Evolutionary conservation across 23 tunicate genomes (phyloP), one percentile per base, ranked within the genome.

Genomic region (Trididemnum clinides): DNA sequence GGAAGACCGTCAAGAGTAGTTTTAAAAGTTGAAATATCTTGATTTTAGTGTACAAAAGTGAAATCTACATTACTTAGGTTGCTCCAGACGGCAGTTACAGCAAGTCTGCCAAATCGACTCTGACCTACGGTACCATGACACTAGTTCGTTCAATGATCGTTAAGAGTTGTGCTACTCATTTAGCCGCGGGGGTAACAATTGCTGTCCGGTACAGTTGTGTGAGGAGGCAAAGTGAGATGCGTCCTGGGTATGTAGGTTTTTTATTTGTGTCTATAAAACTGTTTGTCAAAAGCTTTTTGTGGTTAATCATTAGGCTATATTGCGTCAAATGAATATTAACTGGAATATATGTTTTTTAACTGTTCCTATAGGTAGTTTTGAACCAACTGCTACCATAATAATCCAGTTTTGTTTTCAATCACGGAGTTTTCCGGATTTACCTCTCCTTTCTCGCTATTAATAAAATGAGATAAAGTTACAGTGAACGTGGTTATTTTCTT

Each of bases 81-180:
- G 57, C 84, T 0, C 74, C 86, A 12, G 82, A 86, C 50, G 95
- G 95, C 4, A 86, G 75, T 2, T 90, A 90, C 72, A 39, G 59
- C 34, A 80, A 80, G 49, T 76, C 95, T 28, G 80, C 90, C n/a
- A 76, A 51, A 1, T 20, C 81, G 20, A 80, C 5, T 5, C 81
- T 90, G 23, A 86, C 90, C 2, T 90, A 90, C 30, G 95, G 95
- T 33, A 90, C 95, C n/a, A 90, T 90, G 95, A 90, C 95, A 1
- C 30, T 66, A 22, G 90, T 90, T 15, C 79, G 95, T 23, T 28
- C 83, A 12, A 34, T 75, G 20, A 86, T 90, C 33, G 95, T 90
- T 6, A 27, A 51, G 58, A 51, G 51, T 26, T 29, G 80, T 1
- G 95, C 95, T 0, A 27, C 50, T 34, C 77, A 78, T 10, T 64